A percentile compares a stretch with the other conserved stretches of the same genome.
phyloP scores from a whole-genome alignment of 2,113 vertebrate species.

The Nothobranchius kuhntae region DNA sequence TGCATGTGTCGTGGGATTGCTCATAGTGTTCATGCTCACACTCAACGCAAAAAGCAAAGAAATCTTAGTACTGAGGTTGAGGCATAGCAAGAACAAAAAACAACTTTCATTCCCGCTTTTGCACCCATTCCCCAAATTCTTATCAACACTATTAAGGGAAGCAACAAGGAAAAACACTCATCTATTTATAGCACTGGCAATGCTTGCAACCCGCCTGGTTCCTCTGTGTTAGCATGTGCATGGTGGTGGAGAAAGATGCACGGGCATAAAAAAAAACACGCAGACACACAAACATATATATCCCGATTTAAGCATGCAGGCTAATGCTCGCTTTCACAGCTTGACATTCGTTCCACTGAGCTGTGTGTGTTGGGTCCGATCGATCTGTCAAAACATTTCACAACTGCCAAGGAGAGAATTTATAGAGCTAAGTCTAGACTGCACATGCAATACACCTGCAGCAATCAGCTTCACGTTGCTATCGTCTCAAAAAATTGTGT shows the following conservation, averaged over 20 bases:
- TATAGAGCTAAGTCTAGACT: slow-evolving; percentile 34
- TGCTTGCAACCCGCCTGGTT: slow-evolving; percentile 19
- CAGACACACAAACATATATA: slow-evolving; percentile 12
- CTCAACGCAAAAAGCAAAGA: background rate
- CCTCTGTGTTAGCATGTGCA: slow-evolving; percentile 20
- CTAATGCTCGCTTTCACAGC: slow-evolving; percentile 34
- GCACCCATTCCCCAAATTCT: slow-evolving; percentile 16
- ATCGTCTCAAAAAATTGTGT: slow-evolving; percentile 11
- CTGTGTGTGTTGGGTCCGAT: slow-evolving; percentile 64
- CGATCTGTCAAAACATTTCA: slow-evolving; percentile 75
- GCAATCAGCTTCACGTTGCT: slow-evolving; percentile 18
- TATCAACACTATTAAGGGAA: slow-evolving; percentile 22
- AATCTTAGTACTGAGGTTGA: background rate
- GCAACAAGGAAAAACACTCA: slow-evolving; percentile 17
- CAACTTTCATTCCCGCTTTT: slow-evolving; percentile 1
- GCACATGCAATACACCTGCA: slow-evolving; percentile 14
- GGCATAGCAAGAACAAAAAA: background rate
- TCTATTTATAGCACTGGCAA: slow-evolving; percentile 43
- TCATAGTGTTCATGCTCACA: background rate
- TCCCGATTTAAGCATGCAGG: slow-evolving; percentile 17
- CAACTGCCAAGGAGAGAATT: slow-evolving; percentile 43
- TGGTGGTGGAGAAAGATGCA: slow-evolving; percentile 21
- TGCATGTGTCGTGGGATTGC: background rate
- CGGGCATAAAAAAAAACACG: slow-evolving; percentile 24
- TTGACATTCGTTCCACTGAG: slow-evolving; percentile 69